Conservation (phyloP, 2,888 invertebrate species). For the Gastrophysa polygoni region DNA sequence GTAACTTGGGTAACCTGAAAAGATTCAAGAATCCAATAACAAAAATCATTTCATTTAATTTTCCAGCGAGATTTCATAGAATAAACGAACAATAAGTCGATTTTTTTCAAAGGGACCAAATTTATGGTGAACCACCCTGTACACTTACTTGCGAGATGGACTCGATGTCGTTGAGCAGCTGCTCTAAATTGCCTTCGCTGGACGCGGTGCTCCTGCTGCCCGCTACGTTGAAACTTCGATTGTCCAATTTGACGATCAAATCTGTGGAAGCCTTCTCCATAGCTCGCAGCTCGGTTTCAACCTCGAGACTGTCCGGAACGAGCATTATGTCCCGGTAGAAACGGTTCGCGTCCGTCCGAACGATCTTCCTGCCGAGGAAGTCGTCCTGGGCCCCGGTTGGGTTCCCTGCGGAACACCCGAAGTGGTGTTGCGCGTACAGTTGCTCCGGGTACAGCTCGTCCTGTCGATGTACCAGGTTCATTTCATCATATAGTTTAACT, state of each 20-base stretch:
- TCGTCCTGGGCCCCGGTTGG: too few relatives aligned
- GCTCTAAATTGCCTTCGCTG: constrained; percentile 68
- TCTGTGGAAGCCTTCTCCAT: constrained; percentile 52
- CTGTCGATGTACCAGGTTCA: too few relatives aligned
- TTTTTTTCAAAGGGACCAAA: too few relatives aligned
- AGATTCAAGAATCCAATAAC: too few relatives aligned
- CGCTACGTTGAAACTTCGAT: constrained; percentile 45
- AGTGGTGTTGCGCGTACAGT: constrained; percentile 24
- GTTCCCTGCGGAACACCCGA: constrained; percentile 17
- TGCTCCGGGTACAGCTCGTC: constrained; percentile 36
- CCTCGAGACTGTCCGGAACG: constrained; percentile 36
- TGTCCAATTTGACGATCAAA: constrained; percentile 56
- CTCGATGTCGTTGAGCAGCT: constrained; percentile 71
- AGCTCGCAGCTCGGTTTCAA: constrained; percentile 31
- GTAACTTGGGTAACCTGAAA: too few relatives aligned
- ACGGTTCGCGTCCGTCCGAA: constrained; percentile 42
- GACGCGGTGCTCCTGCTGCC: constrained; percentile 52
- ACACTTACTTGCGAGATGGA: constrained; percentile 59
- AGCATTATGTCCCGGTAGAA: constrained; percentile 46
- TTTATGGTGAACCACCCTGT: not conserved
- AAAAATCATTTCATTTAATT: too few relatives aligned
- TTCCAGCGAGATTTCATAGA: too few relatives aligned
- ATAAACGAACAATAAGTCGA: too few relatives aligned
- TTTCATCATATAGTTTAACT: too few relatives aligned
- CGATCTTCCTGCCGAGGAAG: constrained; percentile 39